phyloP scores from a whole-genome alignment of 2,888 invertebrate species.

The Amaurobius ferox region DNA sequence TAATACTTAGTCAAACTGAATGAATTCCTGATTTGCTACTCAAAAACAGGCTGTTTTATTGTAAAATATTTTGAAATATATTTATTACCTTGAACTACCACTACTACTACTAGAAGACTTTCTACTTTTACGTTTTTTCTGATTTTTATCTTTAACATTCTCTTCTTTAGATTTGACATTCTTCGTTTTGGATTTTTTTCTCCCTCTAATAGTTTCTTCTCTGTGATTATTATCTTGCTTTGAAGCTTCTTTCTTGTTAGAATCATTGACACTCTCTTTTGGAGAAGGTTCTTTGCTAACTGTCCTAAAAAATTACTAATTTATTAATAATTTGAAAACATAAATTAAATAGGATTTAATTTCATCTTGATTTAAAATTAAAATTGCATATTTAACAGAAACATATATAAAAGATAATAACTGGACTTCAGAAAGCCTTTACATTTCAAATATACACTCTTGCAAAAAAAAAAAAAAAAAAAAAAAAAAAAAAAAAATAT shows the following conservation, averaged over 20 bases:
- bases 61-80: no score
- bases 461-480: no score
- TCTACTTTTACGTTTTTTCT: neutral
- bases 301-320: neutral
- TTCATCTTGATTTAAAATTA: no score
- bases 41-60: no score
- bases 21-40: no score
- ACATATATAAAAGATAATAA: no score
- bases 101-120: constrained; percentile 25
- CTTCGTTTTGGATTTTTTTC: neutral
- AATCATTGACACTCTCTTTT: neutral
- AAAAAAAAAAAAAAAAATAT: no score
- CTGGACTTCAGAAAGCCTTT: no score
- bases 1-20: no score
- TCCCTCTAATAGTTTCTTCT: neutral
- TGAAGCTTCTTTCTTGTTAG: neutral
- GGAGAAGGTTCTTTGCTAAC: neutral
- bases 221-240: neutral
- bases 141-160: neutral
- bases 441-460: no score
- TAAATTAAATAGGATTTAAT: no score
- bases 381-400: no score
- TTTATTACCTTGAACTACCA: constrained; percentile 30
- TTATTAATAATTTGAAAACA: neutral
- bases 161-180: neutral